Evolutionary conservation across 1,140 invertebrate species (phyloP).

Genomic region (Arctopsyche grandis): DNA sequence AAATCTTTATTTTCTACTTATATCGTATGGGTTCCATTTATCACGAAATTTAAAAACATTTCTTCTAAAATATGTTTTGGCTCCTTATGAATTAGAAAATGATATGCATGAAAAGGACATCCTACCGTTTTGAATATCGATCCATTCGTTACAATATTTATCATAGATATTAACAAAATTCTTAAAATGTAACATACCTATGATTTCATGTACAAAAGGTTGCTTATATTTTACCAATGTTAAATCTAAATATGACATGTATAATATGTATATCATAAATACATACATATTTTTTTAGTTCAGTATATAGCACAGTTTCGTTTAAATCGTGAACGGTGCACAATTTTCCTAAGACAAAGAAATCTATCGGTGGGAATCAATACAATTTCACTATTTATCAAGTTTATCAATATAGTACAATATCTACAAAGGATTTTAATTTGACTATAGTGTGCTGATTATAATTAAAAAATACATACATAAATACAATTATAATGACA

Average conservation of each 20-base stretch:
- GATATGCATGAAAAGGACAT: conserved; percentile 51
- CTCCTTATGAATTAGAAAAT: conserved; percentile 50
- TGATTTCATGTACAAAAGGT: conserved; percentile 41
- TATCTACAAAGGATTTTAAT: conserved; percentile 33
- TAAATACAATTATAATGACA: conserved; percentile 21
- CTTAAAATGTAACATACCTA: conserved; percentile 28
- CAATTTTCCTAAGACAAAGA: conserved; percentile 20
- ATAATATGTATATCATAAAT: conserved; percentile 11
- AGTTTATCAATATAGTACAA: conserved; percentile 18
- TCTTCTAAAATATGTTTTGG: conserved; percentile 51
- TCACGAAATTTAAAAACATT: conserved; percentile 43
- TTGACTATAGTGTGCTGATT: neutral
- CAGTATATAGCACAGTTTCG: conserved; percentile 16
- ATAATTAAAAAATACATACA: neutral
- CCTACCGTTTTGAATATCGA: conserved; percentile 40
- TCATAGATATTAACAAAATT: conserved; percentile 3
- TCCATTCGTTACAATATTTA: neutral
- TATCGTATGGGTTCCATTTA: conserved; percentile 35
- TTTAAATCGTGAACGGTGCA: conserved; percentile 16
- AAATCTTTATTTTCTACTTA: conserved; percentile 47
- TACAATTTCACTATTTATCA: conserved; percentile 23
- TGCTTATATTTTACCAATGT: neutral
- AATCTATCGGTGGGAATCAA: conserved; percentile 1
- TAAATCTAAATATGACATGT: conserved; percentile 17
- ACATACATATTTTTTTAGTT: neutral